Evolutionary conservation across 1,140 invertebrate genomes (phyloP).

Genomic region (Andricus grossulariae): DNA sequence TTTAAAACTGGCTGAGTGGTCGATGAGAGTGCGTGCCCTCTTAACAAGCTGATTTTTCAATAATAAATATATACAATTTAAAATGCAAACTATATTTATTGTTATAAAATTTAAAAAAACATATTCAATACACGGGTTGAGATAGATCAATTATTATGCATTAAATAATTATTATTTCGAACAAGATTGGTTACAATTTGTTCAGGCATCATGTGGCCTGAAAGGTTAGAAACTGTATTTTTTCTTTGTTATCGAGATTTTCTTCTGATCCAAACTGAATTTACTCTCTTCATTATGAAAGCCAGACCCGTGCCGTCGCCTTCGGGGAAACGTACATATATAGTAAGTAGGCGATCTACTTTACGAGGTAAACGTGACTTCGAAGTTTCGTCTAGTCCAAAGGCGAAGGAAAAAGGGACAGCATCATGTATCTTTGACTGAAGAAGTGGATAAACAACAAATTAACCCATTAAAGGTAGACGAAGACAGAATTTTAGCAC

Average conservation of each 20-base stretch:
- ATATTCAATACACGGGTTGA: too few relatives aligned
- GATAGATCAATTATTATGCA: too few relatives aligned
- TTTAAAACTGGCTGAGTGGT: too few relatives aligned
- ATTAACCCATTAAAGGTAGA: constrained; percentile 18
- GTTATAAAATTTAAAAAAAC: too few relatives aligned
- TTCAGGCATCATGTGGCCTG: too few relatives aligned
- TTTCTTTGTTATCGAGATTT: constrained; percentile 63
- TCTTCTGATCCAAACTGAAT: constrained; percentile 63
- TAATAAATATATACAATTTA: too few relatives aligned
- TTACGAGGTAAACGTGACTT: constrained; percentile 69
- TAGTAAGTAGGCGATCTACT: constrained; percentile 63
- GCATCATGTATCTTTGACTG: background rate
- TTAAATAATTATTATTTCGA: too few relatives aligned
- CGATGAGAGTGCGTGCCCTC: too few relatives aligned
- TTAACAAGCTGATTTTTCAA: too few relatives aligned
- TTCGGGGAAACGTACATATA: constrained; percentile 41
- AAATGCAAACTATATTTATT: too few relatives aligned
- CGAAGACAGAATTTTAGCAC: constrained; percentile 21
- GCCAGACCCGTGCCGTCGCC: constrained; percentile 61
- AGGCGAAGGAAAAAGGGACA: constrained; percentile 32
- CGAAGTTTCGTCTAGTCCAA: constrained; percentile 50
- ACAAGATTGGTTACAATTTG: too few relatives aligned
- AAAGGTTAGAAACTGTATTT: constrained; percentile 55
- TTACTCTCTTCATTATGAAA: constrained; percentile 71
- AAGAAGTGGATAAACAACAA: constrained; percentile 29